These are phyloP conservation scores for Petaurus breviceps DNA, from an alignment of 2,113 vertebrate species.

Conservation along the genomic window DNA sequence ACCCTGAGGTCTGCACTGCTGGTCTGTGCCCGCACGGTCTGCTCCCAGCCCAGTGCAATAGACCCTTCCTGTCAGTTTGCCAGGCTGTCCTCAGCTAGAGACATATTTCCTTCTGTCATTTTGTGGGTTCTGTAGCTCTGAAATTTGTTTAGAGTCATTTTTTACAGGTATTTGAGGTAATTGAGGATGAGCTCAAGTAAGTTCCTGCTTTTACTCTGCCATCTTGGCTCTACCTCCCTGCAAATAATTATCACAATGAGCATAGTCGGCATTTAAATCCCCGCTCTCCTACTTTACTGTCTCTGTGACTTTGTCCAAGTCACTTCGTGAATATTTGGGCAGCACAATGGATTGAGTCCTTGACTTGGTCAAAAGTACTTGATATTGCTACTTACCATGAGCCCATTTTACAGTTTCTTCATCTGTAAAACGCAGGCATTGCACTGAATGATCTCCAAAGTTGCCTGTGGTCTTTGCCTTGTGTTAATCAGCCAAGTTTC, in stretches of 20 bases:
- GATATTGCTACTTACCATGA: neutral
- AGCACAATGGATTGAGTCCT: neutral
- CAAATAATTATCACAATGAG: neutral
- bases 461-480: neutral
- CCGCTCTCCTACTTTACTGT: neutral
- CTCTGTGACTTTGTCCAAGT: neutral
- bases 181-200: too few species aligned
- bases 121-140: too few species aligned
- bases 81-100: too few species aligned
- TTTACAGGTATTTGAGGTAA: too few species aligned
- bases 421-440: neutral
- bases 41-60: too few species aligned
- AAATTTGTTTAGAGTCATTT: too few species aligned
- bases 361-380: neutral
- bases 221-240: neutral
- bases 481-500: neutral
- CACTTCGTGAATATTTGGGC: neutral
- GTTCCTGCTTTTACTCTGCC: too few species aligned
- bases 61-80: too few species aligned
- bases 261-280: neutral
- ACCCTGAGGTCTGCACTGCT: too few species aligned
- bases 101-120: too few species aligned
- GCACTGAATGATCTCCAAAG: neutral
- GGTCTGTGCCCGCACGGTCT: too few species aligned
- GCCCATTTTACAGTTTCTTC: neutral